Evolutionary conservation across 1,140 invertebrate genomes (phyloP), one percentile per base, ranked within the genome.

Genomic region (Saxidomus purpurata): DNA sequence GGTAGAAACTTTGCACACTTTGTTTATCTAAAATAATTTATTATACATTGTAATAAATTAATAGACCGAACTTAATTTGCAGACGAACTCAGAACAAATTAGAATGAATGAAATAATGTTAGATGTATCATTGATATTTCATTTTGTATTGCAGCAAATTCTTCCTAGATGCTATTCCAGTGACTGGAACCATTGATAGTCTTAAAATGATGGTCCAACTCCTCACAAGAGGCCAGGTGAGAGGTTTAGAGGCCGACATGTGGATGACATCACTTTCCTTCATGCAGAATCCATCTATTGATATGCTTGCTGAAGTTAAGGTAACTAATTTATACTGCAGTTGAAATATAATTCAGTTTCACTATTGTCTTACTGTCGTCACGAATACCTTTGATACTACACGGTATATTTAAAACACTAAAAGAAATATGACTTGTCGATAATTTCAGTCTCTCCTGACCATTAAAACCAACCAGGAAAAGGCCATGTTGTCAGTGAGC

Each of bases 251-350:
- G 1, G 95, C 96, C 28, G 96, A 97, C n/a, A 97, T 97, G 74
- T 99, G 98, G 98, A 96, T 99, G 82, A 97, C 97, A 61, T 97
- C 98, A 0, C 96, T 99, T 90, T 97, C 98, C 25, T 97, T 98
- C 94, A 97, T 98, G 0, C 96, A 97, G 88, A 97, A 98, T 90
- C 97, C 98, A 0, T 97, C 97, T 71, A 96, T 97, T 67, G 97
- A 97, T 0, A 97, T 98, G 25, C 93, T 98, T 11, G 87, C 36
- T 22, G 96, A 97, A 38, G 96, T 97, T 38, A 95, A 96, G 97
- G 96, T 95, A 96, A 8, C 36, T 38, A 3, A 59, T 22, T 71
- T 22, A 43, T 43, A 43, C 4, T 43, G 15, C 43, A 43, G 43
- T 43, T 43, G 43, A 43, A 43, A 43, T 43, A 43, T 8, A 8